phyloP scores from a whole-genome alignment of 1,140 invertebrate species.

The Gryllus bimaculatus region DNA sequence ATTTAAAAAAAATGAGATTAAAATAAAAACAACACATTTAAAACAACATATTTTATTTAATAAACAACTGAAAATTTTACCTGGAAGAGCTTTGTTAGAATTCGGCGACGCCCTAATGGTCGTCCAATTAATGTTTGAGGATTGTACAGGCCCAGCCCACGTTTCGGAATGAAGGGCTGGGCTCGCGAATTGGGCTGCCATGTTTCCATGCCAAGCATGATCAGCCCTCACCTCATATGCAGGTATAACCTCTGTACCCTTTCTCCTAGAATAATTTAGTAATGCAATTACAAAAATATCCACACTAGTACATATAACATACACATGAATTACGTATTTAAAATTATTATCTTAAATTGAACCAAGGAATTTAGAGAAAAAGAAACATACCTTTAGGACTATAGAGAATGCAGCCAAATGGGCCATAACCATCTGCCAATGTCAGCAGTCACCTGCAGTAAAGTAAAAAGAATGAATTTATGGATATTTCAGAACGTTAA shows the following conservation, averaged over 20 bases:
- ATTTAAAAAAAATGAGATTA: too few species aligned
- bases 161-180: conserved; percentile 25
- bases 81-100: conserved; percentile 26
- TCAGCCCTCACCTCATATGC: background rate
- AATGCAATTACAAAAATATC: too few species aligned
- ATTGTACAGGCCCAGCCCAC: conserved; percentile 13
- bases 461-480: background rate
- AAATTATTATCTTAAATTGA: too few species aligned
- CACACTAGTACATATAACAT: too few species aligned
- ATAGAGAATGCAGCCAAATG: background rate
- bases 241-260: background rate
- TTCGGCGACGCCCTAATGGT: conserved; percentile 19
- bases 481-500: too few species aligned
- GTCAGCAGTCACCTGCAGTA: background rate
- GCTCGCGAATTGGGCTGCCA: conserved; percentile 27
- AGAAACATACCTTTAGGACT: background rate
- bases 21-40: too few species aligned
- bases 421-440: background rate
- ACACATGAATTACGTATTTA: too few species aligned
- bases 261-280: background rate
- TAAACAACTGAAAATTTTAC: conserved; percentile 10
- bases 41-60: too few species aligned
- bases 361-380: too few species aligned
- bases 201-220: conserved; percentile 23
- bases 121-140: conserved; percentile 17